phyloP scores from a whole-genome alignment of 2,113 vertebrate species.

The Eleginops maclovinus region DNA sequence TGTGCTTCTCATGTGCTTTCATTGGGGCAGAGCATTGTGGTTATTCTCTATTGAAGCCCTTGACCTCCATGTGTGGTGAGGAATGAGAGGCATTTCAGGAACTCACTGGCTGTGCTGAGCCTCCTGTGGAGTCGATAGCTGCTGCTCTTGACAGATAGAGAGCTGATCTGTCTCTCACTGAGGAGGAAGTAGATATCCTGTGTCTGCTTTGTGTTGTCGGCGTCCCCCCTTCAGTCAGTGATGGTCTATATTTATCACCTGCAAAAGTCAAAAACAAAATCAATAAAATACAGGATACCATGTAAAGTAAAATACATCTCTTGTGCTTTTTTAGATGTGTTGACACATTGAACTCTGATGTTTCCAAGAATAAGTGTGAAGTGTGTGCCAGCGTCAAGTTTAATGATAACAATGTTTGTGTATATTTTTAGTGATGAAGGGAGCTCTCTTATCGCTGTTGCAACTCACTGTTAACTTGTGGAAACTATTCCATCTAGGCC shows the following conservation, averaged over 20 bases:
- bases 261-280: constrained; percentile 47
- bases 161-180: constrained; percentile 86
- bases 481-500: constrained; percentile 50
- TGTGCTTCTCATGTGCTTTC: neutral
- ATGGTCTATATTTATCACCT: constrained; percentile 79
- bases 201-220: constrained; percentile 66
- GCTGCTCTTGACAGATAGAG: constrained; percentile 84
- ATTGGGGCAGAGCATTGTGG: constrained; percentile 30
- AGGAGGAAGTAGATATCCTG: constrained; percentile 67
- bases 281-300: neutral
- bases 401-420: constrained; percentile 36
- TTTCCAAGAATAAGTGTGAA: constrained; percentile 27
- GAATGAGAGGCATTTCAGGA: constrained; percentile 66
- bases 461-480: constrained; percentile 33
- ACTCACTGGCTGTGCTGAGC: constrained; percentile 82
- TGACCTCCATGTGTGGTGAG: constrained; percentile 52
- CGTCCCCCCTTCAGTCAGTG: constrained; percentile 64
- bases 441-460: constrained; percentile 68
- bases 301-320: neutral
- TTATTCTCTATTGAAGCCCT: constrained; percentile 40
- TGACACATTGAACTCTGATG: constrained; percentile 7
- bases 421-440: constrained; percentile 69
- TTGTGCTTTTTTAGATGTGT: neutral
- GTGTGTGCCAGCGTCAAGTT: constrained; percentile 17
- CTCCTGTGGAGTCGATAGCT: constrained; percentile 75